Base-by-base conservation (phyloP, 2,888 invertebrate species). In the Carterocephalus palaemon region DNA sequence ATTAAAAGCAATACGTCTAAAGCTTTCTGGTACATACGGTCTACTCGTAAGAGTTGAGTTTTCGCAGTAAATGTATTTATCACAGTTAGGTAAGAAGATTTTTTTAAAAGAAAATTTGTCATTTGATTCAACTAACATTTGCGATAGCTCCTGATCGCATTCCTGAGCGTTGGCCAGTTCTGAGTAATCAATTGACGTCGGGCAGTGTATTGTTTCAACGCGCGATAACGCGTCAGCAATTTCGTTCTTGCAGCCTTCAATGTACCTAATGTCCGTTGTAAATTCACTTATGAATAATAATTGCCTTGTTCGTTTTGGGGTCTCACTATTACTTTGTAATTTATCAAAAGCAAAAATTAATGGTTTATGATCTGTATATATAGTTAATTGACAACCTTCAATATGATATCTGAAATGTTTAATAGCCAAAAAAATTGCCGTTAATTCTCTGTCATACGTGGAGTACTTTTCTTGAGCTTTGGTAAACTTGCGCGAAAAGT, bases 201-300 rank as follows among this genome's bases (percentile, higher is more conserved):
- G 5, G 9, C 24, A 24, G 1, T 2, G 1, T 2, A 6, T 5
- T 28, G 12, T 5, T 6, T 47, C 53, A 4, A 59, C 33, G 8
- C 62, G 53, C 6, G 53, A 64, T 16, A 67, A 43, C 2, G 58
- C 46, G 46, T 67, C 69, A 1, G 63, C 65, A 0, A 62, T 57
- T 1, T 53, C 29, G 31, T 70, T 67, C n/a, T 54, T 46, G 4
- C 32, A 7, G 1, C 67, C 64, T 2, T 42, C 23, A 3, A 70
- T 52, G 42, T 72, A 56, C 3, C 49, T 48, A 2, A 72, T 67
- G 16, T 67, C 57, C 0, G 59, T 65, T 1, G 62, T 55, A 41
- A 66, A 72, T 43, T 70, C 57, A 2, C 53, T 40, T 5, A 70
- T 46, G 16, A 15, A 28, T 12, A 28, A 9, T n/a, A n/a, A n/a